Evolutionary conservation across 2,888 invertebrate genomes (phyloP).

Genomic region (Pilophorus perplexus): DNA sequence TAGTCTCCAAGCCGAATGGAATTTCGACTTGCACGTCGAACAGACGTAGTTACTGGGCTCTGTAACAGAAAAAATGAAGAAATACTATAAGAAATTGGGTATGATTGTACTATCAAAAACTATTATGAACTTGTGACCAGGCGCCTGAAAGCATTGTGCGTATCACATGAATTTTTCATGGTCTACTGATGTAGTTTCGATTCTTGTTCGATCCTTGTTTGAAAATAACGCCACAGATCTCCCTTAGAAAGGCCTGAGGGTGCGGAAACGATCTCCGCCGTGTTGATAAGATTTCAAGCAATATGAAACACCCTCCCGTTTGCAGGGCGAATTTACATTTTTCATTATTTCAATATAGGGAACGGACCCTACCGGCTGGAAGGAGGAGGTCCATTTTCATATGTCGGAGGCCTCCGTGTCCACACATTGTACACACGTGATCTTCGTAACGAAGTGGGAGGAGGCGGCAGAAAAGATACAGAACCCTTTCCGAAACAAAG

Average conservation of each 20-base stretch:
- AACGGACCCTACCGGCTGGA: background rate
- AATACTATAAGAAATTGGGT: background rate
- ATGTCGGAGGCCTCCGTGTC: slow-evolving; percentile 17
- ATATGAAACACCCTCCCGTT: slow-evolving; percentile 18
- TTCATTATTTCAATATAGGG: slow-evolving; percentile 43
- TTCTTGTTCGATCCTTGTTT: too few species aligned
- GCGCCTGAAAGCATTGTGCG: background rate
- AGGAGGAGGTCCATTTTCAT: slow-evolving; percentile 31
- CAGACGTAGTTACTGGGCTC: slow-evolving; percentile 94
- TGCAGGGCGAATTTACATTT: slow-evolving; percentile 39
- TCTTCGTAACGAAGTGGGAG: slow-evolving; percentile 9
- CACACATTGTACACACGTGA: slow-evolving; percentile 41
- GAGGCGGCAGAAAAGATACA: slow-evolving; percentile 24
- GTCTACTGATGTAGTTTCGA: too few species aligned
- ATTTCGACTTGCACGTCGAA: slow-evolving; percentile 86
- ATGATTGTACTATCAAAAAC: background rate
- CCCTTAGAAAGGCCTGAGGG: slow-evolving; percentile 5
- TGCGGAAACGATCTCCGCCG: slow-evolving; percentile 12
- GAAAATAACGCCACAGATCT: background rate
- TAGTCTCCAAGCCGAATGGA: slow-evolving; percentile 91
- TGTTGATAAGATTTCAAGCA: slow-evolving; percentile 32
- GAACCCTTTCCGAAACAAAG: slow-evolving; percentile 23
- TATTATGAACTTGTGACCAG: background rate
- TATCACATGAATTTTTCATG: background rate
- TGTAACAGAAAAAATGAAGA: slow-evolving; percentile 57